These are phyloP conservation scores for Orius laevigatus DNA, from an alignment of 1,140 invertebrate species.

Conservation along the genomic window DNA sequence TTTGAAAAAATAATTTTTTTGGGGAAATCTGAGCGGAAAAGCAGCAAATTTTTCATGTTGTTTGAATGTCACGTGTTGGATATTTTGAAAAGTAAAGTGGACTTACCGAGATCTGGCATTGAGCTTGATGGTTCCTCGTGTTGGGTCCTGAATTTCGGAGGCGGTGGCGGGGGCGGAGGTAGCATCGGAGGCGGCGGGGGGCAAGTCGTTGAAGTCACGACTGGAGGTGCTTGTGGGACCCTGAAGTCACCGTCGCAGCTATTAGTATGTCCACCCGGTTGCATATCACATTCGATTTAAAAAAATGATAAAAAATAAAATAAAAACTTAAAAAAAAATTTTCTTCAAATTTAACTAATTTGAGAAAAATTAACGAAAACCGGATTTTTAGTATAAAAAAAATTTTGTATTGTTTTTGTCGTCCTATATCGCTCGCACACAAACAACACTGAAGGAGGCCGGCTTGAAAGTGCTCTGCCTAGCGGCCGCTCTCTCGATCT, in stretches of 20 bases:
- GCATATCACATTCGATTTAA: neutral
- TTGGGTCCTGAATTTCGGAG: constrained; percentile 7
- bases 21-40: no score
- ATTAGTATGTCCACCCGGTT: constrained; percentile 1
- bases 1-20: no score
- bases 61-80: no score
- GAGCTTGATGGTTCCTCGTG: constrained; percentile 21
- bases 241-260: constrained; percentile 6
- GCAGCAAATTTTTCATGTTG: no score
- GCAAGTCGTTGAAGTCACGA: constrained; percentile 15
- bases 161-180: constrained; percentile 6
- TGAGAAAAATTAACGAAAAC: constrained; percentile 6
- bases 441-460: no score
- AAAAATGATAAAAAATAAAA: neutral
- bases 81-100: no score
- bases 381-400: neutral
- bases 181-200: constrained; percentile 11
- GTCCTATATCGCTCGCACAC: no score
- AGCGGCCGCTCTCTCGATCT: constrained; percentile 4
- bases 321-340: neutral
- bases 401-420: no score
- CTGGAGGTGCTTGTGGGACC: constrained; percentile 13
- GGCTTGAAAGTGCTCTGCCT: constrained; percentile 1
- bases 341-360: neutral
- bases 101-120: constrained; percentile 21